Evolutionary conservation across 2,797 vertebrate species (phyloP).

Genomic region (Streptopelia turtur): DNA sequence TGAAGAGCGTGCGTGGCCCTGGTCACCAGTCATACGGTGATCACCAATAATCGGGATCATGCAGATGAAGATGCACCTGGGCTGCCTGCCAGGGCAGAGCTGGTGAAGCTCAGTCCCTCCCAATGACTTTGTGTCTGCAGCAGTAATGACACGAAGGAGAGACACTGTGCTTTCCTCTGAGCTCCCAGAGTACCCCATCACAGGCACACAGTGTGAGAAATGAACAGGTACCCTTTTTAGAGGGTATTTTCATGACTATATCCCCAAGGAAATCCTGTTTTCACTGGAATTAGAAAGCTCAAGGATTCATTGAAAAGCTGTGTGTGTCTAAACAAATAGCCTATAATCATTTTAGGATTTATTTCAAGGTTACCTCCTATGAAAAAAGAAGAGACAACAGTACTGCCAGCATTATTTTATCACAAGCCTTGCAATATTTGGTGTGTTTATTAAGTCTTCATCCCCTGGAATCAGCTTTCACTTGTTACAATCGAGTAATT

Average conservation of each 20-base stretch:
- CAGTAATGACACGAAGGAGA: background rate
- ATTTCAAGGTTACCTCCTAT: slow-evolving; percentile 1
- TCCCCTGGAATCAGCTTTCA: background rate
- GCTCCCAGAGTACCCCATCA: background rate
- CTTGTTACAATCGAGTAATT: background rate
- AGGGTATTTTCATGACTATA: background rate
- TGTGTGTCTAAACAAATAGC: background rate
- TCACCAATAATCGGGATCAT: fast-evolving
- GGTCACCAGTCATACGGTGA: background rate
- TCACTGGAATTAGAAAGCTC: background rate
- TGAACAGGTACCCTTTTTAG: background rate
- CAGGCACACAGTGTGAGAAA: background rate
- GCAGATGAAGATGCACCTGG: background rate
- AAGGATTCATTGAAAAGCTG: background rate
- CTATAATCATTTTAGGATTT: background rate
- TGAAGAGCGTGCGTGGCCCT: fast-evolving
- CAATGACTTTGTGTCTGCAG: background rate
- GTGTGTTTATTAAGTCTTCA: background rate
- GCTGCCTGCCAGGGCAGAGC: background rate
- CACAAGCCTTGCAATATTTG: background rate
- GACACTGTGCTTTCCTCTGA: background rate
- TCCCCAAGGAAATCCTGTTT: slow-evolving; percentile 7
- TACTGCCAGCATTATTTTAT: background rate
- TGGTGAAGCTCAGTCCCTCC: background rate
- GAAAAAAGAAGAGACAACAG: background rate